phyloP scores from a whole-genome alignment of 2,888 invertebrate genomes.

The Electrophaes corylata region DNA sequence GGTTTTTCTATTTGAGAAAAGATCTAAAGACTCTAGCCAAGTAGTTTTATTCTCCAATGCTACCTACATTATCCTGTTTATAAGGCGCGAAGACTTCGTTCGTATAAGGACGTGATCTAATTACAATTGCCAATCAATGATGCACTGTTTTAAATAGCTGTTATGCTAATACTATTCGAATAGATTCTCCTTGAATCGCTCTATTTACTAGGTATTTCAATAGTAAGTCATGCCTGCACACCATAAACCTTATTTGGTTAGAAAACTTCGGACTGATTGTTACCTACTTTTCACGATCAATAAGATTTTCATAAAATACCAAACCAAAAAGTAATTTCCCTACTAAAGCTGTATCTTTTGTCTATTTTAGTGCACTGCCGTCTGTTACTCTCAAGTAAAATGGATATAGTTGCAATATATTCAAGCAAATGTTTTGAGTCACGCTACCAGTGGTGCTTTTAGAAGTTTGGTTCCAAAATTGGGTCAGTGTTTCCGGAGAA shows the following conservation, averaged over 20 bases:
- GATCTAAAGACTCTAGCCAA: background rate
- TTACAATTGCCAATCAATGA: slow-evolving; percentile 37
- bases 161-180: slow-evolving; percentile 14
- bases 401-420: slow-evolving; percentile 4
- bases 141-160: slow-evolving; percentile 36
- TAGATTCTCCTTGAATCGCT: slow-evolving; percentile 23
- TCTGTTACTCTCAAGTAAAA: background rate
- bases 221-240: too few relatives aligned
- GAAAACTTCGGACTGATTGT: background rate
- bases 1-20: background rate
- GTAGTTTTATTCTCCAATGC: background rate
- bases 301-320: too few relatives aligned
- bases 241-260: background rate
- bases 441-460: slow-evolving; percentile 15
- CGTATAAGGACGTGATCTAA: slow-evolving; percentile 15
- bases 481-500: slow-evolving; percentile 11
- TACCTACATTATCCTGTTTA: background rate
- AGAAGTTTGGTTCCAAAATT: slow-evolving; percentile 15
- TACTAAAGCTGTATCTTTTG: too few relatives aligned
- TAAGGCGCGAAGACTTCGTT: background rate
- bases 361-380: background rate
- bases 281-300: too few relatives aligned
- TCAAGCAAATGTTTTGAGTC: slow-evolving; percentile 6
- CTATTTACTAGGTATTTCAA: slow-evolving; percentile 20
- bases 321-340: background rate